A percentile compares a stretch with the other conserved stretches of the same genome.
Conservation (phyloP, 2,797 vertebrate species). For the Phrynocephalus guinanensis region DNA sequence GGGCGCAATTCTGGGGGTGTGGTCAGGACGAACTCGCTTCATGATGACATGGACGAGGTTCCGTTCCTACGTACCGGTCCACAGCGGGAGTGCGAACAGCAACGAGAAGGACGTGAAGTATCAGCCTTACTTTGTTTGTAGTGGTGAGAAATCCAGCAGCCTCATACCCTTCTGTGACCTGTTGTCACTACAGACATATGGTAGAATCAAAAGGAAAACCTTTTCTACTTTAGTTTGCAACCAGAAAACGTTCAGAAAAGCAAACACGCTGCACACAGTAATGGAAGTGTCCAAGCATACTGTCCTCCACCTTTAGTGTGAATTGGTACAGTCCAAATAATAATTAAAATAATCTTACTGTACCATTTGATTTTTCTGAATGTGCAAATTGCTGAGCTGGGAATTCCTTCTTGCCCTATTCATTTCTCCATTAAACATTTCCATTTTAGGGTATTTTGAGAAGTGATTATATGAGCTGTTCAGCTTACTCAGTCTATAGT, state of each 20-base stretch:
- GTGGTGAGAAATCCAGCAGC: not conserved
- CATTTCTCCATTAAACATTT: not conserved
- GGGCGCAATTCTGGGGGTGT: too few species aligned
- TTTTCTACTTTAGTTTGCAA: not conserved
- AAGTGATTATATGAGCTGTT: not conserved
- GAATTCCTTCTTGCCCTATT: not conserved
- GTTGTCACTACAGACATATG: not conserved
- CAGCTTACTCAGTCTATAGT: not conserved
- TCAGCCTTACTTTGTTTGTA: too few species aligned
- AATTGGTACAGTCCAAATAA: not conserved
- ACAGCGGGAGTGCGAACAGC: too few species aligned
- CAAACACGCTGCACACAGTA: not conserved
- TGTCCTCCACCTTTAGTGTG: not conserved
- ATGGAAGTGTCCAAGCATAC: too few species aligned
- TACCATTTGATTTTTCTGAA: not conserved
- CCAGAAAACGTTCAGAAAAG: not conserved
- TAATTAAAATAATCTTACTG: not conserved
- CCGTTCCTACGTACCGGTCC: too few species aligned
- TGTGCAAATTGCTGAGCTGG: conserved; percentile 1
- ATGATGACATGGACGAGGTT: too few species aligned
- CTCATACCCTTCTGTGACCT: not conserved
- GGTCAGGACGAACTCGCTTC: too few species aligned
- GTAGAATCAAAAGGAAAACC: not conserved
- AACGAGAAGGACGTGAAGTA: not conserved
- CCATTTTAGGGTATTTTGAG: not conserved